Percentiles rank a stretch among this genome's conserved stretches.
Evolutionary conservation across 2,113 vertebrate species (phyloP).

Genomic region (Bucco capensis): DNA sequence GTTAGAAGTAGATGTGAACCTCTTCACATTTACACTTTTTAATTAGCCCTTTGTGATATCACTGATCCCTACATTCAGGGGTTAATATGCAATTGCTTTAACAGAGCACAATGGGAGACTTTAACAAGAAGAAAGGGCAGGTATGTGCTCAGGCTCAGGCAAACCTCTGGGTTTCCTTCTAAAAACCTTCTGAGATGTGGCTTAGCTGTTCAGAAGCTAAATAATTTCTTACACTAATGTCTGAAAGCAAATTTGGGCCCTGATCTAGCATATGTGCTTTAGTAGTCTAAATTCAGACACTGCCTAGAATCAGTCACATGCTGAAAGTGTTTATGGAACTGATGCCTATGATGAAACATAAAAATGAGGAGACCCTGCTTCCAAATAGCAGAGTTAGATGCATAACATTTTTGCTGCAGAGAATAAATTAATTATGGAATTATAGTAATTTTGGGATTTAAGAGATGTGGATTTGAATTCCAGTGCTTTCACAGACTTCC

Average conservation of each 20-base stretch:
- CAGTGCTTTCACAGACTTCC: not conserved
- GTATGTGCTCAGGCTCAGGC: not conserved
- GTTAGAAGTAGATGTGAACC: not conserved
- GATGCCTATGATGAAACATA: not conserved
- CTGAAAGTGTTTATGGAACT: slow-evolving; percentile 11
- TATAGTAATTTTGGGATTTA: not conserved
- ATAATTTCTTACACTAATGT: not conserved
- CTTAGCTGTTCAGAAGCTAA: not conserved
- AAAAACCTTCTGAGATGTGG: not conserved
- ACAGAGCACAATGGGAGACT: not conserved
- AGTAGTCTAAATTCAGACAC: not conserved
- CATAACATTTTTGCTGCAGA: not conserved
- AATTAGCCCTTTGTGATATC: not conserved
- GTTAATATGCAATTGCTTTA: not conserved
- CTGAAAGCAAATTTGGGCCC: not conserved
- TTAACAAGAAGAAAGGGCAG: not conserved
- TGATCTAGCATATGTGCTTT: not conserved
- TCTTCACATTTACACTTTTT: not conserved
- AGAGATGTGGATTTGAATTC: not conserved
- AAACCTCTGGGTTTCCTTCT: not conserved
- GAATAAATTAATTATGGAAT: not conserved
- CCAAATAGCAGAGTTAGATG: not conserved
- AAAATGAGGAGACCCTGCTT: slow-evolving; percentile 10
- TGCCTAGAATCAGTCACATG: not conserved
- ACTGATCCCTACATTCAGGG: not conserved